Evolutionary conservation across 2,888 invertebrate species (phyloP).

Genomic region (Drosophila dives): DNA sequence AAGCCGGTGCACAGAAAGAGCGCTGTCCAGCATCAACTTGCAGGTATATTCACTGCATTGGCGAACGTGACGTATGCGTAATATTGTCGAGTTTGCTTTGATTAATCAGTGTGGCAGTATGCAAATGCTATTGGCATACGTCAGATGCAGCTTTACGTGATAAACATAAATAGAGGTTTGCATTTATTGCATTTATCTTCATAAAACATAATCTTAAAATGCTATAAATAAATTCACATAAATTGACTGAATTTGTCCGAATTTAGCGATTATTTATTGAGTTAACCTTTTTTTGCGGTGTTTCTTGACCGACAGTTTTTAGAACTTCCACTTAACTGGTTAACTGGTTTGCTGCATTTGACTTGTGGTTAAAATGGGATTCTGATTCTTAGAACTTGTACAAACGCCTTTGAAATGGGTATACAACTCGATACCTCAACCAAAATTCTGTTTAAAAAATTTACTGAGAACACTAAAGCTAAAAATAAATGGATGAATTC

Average conservation of each 20-base stretch:
- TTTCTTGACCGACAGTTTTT: slow-evolving; percentile 7
- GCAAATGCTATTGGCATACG: slow-evolving; percentile 29
- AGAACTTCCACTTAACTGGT: neutral
- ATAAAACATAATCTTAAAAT: slow-evolving; percentile 21
- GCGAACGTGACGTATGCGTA: slow-evolving; percentile 71
- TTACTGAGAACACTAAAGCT: neutral
- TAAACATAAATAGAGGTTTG: slow-evolving; percentile 30
- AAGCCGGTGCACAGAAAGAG: slow-evolving; percentile 26
- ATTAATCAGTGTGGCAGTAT: slow-evolving; percentile 47
- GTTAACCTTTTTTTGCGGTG: neutral
- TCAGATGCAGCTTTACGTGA: slow-evolving; percentile 31
- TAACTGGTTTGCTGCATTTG: neutral
- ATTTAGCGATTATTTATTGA: neutral
- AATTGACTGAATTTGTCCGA: neutral
- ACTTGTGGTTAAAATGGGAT: slow-evolving; percentile 1
- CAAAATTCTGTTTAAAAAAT: neutral
- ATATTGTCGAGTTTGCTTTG: slow-evolving; percentile 49
- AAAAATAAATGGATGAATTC: neutral
- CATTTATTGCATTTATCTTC: slow-evolving; percentile 1
- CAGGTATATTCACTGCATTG: slow-evolving; percentile 11
- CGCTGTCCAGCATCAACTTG: slow-evolving; percentile 7
- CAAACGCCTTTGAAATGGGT: neutral
- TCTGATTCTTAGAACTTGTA: slow-evolving; percentile 5
- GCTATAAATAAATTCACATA: neutral
- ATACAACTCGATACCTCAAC: neutral